Base-by-base conservation (phyloP, 2,888 invertebrate genomes). In the Nesidiocoris tenuis region DNA sequence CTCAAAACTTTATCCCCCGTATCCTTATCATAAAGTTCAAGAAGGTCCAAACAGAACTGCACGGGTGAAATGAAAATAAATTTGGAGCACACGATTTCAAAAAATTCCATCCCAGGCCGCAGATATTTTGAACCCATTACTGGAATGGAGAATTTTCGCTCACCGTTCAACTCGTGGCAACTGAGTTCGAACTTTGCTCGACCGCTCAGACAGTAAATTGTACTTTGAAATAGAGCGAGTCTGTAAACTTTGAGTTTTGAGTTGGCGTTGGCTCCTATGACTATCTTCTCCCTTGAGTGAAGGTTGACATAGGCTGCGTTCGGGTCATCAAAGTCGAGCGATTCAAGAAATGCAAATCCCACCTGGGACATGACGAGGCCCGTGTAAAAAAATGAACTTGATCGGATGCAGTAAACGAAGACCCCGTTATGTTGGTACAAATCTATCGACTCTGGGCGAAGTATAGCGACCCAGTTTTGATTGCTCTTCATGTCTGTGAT, bases 41-140 rank as follows among this genome's bases (percentile, higher is more conserved):
- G 66, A 22, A 65, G 59, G 65, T 75, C 74, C 24, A 75, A 21
- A 7, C 74, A 16, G 3, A 65, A 56, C 25, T 56, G 56, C 19
- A 59, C 66, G 24, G 74, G 74, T 9, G 74, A 75, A n/a, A 75
- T 56, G 65, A 75, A 75, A n/a, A 75, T 66, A 63, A 66, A 75
- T 59, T 75, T 75, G 19, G 57, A 57, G 59, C 74, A 75, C 17
- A 75, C 59, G 12, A 75, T 57, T 25, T 65, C 21, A 54, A 75
- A 75, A 19, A 75, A 66, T 18, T 75, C 74, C 17, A 59, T 65
- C 18, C 74, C 74, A 1, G 74, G 74, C 9, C 74, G 65, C 9
- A 75, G 66, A 63, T 75, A 75, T 22, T 75, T 75, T 1, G 74
- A 75, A 1, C 74, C 74, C 18, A 25, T n/a, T 7, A 75, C 25